phyloP scores from a whole-genome alignment of 2,113 vertebrate species.

The Xenus cinereus region DNA sequence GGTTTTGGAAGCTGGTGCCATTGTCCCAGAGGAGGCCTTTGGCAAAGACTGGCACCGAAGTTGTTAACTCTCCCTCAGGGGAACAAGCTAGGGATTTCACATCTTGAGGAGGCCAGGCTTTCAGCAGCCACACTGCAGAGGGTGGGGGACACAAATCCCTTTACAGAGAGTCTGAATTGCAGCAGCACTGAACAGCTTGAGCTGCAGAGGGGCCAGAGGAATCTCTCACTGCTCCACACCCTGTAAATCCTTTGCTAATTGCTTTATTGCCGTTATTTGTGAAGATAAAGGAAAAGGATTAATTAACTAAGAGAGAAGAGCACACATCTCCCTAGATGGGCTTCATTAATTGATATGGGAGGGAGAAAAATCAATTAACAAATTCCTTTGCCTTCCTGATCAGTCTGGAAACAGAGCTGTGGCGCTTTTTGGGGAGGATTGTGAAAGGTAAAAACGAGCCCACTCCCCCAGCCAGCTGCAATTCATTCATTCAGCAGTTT shows the following conservation, averaged over 20 bases:
- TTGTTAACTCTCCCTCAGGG: not conserved
- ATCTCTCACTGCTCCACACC: constrained; percentile 38
- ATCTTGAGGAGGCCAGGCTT: not conserved
- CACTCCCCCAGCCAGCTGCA: not conserved
- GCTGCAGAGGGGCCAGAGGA: not conserved
- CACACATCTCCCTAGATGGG: constrained; percentile 1
- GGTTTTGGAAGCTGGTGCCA: not conserved
- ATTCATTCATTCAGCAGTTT: not conserved
- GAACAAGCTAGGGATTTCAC: not conserved
- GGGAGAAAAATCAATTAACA: constrained; percentile 58
- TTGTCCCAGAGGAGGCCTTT: not conserved
- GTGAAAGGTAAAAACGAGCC: not conserved
- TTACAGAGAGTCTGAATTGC: not conserved
- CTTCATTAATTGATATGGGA: constrained; percentile 43
- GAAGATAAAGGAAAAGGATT: constrained; percentile 55
- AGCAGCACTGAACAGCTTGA: constrained; percentile 1
- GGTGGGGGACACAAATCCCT: not conserved
- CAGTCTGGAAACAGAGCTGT: not conserved
- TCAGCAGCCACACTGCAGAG: not conserved
- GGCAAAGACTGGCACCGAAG: not conserved
- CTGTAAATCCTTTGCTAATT: constrained; percentile 65
- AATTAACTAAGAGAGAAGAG: constrained; percentile 43
- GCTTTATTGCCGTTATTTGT: constrained; percentile 59
- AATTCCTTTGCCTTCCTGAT: constrained; percentile 42
- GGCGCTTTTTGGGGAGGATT: not conserved